Base-by-base conservation (phyloP, 2,113 vertebrate genomes). In the Chloroceryle aenea region DNA sequence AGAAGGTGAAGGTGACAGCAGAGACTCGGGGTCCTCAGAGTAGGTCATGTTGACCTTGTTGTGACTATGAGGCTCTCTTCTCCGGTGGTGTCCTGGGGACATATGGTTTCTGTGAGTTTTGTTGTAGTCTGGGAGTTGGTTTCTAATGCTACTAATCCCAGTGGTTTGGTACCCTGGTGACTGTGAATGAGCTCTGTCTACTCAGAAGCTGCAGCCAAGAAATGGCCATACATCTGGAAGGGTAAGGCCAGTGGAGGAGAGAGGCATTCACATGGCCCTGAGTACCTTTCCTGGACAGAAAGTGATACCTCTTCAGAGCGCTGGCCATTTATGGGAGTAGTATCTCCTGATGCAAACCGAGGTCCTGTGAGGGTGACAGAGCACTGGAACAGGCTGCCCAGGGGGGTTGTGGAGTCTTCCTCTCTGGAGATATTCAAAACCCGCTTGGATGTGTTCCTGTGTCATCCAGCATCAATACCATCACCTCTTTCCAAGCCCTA, bases 21-120 rank as follows among this genome's bases (percentile, higher is more conserved):
- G 21, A 27, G 14, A 9, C 20, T 73, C 1, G 2, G 32, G 10
- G 23, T 5, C 1, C 14, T 16, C 2, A 1, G 27, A 75, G 27
- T 16, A 55, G 43, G 32, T 38, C 23, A 4, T 0, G 2, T 34
- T 56, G 26, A 18, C 67, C 20, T 6, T 56, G 32, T 6, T 80
- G 40, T 26, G 34, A 30, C 43, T 30, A 10, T 21, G 23, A 50
- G 10, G 22, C 10, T 55, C 42, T 58, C 43, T 64, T 14, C 20
- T 69, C 32, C 15, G 20, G 11, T 14, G 7, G 6, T 76, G 12
- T 50, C 50, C n/a, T 48, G 30, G 15, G 18, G 14, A 38, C 4
- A 1, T 21, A 10, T 5, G 8, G 5, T 9, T 91, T 69, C 34
- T 52, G 18, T 17, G 18, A 14, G 43, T 5, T 86, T 83, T 79